These are phyloP conservation scores for Girardinus metallicus DNA, from an alignment of 2,797 vertebrate species.

Conservation along the genomic window DNA sequence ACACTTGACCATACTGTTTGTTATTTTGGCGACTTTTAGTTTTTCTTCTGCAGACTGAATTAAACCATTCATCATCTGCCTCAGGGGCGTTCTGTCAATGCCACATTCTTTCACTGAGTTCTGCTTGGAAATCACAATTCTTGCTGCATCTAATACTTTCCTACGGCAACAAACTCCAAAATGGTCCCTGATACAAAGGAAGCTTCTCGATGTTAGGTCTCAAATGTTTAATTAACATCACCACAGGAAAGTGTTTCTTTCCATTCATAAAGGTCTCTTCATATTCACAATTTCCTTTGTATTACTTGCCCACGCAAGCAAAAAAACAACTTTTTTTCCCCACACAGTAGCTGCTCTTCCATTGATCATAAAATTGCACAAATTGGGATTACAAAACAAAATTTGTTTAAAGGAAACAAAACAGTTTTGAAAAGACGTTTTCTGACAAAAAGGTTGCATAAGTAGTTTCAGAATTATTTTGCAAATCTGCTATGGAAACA, in stretches of 20 bases:
- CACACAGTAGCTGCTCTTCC: background rate
- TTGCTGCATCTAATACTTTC: background rate
- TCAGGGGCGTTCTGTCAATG: background rate
- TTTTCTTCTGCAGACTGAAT: background rate
- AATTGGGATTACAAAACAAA: too few species aligned
- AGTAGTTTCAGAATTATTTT: too few species aligned
- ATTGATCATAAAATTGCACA: too few species aligned
- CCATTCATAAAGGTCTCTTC: background rate
- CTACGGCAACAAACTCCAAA: background rate
- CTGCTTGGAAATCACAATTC: background rate
- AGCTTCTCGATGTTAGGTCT: background rate
- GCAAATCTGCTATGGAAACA: too few species aligned
- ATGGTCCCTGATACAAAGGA: background rate
- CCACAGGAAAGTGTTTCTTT: background rate
- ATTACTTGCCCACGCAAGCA: background rate
- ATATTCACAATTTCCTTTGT: background rate
- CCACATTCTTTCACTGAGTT: background rate
- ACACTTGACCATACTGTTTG: background rate
- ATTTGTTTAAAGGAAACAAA: too few species aligned
- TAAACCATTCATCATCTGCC: background rate
- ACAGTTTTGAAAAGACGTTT: too few species aligned
- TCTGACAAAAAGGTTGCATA: too few species aligned
- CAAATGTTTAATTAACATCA: background rate
- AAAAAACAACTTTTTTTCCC: background rate
- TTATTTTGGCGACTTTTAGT: background rate